Percentiles rank a stretch among this genome's conserved stretches.
Conservation (phyloP, 2,888 invertebrate species). For the Archips crataeganus region DNA sequence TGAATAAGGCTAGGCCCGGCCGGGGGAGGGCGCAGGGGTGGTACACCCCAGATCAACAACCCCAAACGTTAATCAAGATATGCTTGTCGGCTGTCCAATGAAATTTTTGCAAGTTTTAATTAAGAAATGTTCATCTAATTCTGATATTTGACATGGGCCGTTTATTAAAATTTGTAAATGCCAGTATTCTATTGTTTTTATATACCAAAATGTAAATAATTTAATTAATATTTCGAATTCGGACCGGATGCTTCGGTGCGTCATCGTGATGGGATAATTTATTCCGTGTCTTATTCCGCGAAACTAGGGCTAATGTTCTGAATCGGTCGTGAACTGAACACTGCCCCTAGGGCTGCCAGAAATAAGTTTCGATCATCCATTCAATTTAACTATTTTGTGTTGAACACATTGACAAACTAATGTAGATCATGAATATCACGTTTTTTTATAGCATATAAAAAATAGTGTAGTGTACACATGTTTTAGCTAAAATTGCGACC, state of each 20-base stretch:
- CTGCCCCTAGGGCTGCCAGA: constrained; percentile 19
- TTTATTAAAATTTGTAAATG: constrained; percentile 18
- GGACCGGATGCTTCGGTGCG: constrained; percentile 57
- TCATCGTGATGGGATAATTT: constrained; percentile 63
- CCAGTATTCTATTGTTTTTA: constrained; percentile 24
- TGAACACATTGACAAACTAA: neutral
- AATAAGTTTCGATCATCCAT: neutral
- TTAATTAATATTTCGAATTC: constrained; percentile 46
- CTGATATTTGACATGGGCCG: neutral
- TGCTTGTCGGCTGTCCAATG: constrained; percentile 62
- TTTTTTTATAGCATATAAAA: neutral
- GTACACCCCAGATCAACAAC: constrained; percentile 76
- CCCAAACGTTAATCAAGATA: constrained; percentile 79
- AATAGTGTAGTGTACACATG: neutral
- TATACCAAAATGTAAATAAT: constrained; percentile 5
- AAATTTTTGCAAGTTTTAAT: constrained; percentile 67
- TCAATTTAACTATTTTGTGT: neutral
- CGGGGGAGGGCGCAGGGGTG: constrained; percentile 48
- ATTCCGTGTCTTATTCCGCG: constrained; percentile 61
- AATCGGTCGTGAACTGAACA: constrained; percentile 22
- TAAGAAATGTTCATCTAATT: constrained; percentile 53
- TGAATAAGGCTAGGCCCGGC: constrained; percentile 71
- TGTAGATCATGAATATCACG: too few species aligned
- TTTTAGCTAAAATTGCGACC: too few species aligned
- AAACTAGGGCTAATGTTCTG: constrained; percentile 41